Percentiles rank a stretch among this genome's conserved stretches.
These are phyloP conservation scores for Lepus americanus DNA, from an alignment of 2,113 vertebrate genomes.

Conservation along the genomic window DNA sequence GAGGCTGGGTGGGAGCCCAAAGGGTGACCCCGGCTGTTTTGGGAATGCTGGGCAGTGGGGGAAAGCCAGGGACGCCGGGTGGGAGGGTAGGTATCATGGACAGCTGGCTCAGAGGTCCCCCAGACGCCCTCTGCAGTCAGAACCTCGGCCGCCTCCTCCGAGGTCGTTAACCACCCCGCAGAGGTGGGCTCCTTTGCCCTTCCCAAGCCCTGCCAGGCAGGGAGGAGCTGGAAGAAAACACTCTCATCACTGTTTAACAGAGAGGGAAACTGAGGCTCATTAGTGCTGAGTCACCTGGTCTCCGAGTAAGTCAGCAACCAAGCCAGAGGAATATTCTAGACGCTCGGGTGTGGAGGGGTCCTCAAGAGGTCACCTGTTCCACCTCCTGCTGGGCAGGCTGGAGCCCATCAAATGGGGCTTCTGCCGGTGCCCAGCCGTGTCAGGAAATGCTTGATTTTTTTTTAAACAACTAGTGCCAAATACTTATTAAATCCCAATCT, in stretches of 20 bases:
- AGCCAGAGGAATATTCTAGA: constrained; percentile 55
- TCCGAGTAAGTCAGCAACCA: constrained; percentile 61
- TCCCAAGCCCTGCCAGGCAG: constrained; percentile 17
- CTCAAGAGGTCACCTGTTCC: constrained; percentile 40
- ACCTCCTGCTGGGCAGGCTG: constrained; percentile 8
- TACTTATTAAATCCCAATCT: constrained; percentile 61
- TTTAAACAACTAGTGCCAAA: constrained; percentile 7
- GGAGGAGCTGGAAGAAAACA: constrained; percentile 44
- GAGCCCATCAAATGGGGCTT: constrained; percentile 44
- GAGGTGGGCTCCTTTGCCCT: neutral
- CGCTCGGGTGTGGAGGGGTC: neutral
- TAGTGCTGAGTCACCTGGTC: constrained; percentile 71
- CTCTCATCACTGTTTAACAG: constrained; percentile 58
- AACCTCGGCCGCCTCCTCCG: neutral
- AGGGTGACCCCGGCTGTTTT: neutral
- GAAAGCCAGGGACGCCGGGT: neutral
- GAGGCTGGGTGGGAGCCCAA: neutral
- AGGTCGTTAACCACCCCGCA: neutral
- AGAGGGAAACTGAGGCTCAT: constrained; percentile 81
- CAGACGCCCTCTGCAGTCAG: constrained; percentile 21
- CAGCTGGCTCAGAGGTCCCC: neutral
- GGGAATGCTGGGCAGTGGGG: neutral
- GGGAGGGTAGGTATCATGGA: neutral
- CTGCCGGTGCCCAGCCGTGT: constrained; percentile 31
- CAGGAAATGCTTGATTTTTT: neutral